Conservation (phyloP, 2,888 invertebrate genomes). For the Imbricaverruca yamaguchii region DNA sequence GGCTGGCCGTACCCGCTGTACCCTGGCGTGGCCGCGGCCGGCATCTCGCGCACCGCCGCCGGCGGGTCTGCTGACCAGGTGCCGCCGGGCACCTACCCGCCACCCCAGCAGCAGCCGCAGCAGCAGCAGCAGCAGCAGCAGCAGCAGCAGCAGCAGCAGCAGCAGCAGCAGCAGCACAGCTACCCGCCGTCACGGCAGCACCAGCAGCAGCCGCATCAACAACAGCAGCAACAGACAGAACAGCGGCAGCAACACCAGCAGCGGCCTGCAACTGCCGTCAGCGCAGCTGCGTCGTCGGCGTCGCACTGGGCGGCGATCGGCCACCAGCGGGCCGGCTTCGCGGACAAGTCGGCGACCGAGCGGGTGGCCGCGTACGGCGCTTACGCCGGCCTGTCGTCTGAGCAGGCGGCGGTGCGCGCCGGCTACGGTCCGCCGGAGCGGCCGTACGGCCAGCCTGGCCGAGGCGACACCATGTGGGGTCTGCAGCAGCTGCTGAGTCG, state of each 20-base stretch:
- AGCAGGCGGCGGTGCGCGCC: not conserved
- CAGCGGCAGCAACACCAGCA: not conserved
- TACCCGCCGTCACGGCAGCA: not conserved
- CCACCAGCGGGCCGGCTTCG: not conserved
- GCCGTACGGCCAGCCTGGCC: not conserved
- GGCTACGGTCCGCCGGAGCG: not conserved
- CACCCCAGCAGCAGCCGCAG: not conserved
- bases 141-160: not conserved
- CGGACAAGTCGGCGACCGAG: not conserved
- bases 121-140: not conserved
- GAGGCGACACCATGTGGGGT: not conserved
- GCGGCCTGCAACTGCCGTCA: not conserved
- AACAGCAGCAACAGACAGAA: no score
- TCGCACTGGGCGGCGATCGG: not conserved
- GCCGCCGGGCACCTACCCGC: not conserved
- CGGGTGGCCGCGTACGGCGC: not conserved
- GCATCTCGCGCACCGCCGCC: not conserved
- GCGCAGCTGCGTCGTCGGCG: not conserved
- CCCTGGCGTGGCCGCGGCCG: not conserved
- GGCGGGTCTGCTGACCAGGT: not conserved
- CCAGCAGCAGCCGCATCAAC: no score
- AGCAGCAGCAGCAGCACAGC: not conserved
- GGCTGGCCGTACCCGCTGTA: not conserved
- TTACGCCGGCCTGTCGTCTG: not conserved
- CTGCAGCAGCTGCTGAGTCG: conserved; percentile 4